Base-by-base conservation (phyloP, 2,113 vertebrate genomes). In the Notiomystis cincta region DNA sequence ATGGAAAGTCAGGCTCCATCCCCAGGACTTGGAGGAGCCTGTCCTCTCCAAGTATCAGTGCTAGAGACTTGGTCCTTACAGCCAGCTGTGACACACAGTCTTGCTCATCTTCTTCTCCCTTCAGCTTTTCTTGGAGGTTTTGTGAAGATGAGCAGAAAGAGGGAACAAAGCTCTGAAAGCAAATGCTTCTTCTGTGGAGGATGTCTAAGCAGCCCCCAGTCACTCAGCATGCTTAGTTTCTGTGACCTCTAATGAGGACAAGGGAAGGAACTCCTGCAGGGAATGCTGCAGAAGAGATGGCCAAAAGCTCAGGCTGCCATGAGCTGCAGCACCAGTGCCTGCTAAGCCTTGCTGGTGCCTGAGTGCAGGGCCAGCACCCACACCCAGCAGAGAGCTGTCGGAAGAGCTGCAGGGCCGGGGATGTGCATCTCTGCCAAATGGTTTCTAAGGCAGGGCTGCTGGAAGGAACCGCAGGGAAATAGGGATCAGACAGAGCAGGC, bases 401-500 rank as follows among this genome's bases (percentile, higher is more conserved):
- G 89, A 89, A 87, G 87, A 91, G 65, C 42, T 71, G 47, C 64
- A 53, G 93, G 87, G 80, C 72, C 9, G 2, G 37, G 28, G 66
- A 58, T 87, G 25, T 48, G 66, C 66, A 73, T 37, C 71, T 69
- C 71, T 0, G 0, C 51, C 79, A 76, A 50, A 76, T 70, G 10
- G 23, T 50, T 93, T 92, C 54, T 54, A 72, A 79, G 78, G 77
- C 51, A 87, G 89, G 53, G 61, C 42, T 92, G 87, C 88, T 79
- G 35, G 57, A 82, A 92, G 60, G 83, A 91, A 61, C 67, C 7
- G 0, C 62, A 89, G 94, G 87, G 57, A 81, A 96, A 94, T 10
- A 42, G 82, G 79, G 87, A 96, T 66, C 82, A 95, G 91, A 90
- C 65, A 82, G 84, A 93, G 78, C 87, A 93, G 50, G 84, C 73